Conservation (phyloP, 2,113 vertebrate species). For the Chiloscyllium plagiosum region DNA sequence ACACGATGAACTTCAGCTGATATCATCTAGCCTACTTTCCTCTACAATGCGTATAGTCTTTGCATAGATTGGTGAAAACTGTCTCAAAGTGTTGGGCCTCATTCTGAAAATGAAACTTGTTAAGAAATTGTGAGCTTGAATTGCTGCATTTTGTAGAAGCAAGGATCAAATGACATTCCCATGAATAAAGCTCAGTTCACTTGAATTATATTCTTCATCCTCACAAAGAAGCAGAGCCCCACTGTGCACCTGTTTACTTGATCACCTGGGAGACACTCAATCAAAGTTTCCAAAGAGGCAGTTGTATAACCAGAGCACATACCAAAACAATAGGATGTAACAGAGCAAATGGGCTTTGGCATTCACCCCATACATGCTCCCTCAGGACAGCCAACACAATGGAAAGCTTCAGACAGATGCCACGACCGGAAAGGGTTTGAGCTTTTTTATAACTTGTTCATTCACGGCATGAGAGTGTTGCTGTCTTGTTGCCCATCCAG, state of each 20-base stretch:
- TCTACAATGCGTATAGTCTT: not conserved
- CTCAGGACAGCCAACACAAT: not conserved
- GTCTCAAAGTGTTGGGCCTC: not conserved
- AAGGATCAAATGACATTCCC: not conserved
- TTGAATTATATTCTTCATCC: not conserved
- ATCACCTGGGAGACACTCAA: not conserved
- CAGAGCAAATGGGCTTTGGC: not conserved
- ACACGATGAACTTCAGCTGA: not conserved
- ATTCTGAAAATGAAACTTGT: not conserved
- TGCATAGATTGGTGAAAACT: not conserved
- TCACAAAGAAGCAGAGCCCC: not conserved
- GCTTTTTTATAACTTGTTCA: not conserved
- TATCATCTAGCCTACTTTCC: not conserved
- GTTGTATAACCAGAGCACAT: not conserved
- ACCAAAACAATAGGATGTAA: not conserved
- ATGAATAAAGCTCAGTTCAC: conserved; percentile 1
- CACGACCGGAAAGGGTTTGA: not conserved
- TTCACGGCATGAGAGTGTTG: no score
- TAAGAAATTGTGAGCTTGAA: not conserved
- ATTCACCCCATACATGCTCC: not conserved
- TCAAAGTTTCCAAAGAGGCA: not conserved
- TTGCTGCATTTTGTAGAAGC: not conserved
- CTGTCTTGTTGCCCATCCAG: no score
- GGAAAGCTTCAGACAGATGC: not conserved
- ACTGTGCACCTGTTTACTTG: not conserved